Evolutionary conservation across 1,140 invertebrate genomes (phyloP).

Genomic region (Pseudomyrmex sp.): DNA sequence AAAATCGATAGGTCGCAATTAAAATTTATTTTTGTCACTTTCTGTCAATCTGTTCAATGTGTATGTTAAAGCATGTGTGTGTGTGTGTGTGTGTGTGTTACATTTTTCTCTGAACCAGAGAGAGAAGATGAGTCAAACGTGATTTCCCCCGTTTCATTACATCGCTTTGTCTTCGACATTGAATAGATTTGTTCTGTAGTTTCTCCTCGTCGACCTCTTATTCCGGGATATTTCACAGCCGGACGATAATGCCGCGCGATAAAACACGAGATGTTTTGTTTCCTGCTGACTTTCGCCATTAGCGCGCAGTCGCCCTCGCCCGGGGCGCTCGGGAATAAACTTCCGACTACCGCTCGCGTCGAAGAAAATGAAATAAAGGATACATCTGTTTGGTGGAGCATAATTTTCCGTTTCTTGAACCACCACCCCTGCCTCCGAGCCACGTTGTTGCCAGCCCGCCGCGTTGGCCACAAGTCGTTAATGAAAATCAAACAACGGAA

Average conservation of each 20-base stretch:
- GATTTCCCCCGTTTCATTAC: constrained; percentile 37
- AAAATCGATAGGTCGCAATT: constrained; percentile 15
- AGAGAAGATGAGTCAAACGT: constrained; percentile 5
- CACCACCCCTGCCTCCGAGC: constrained; percentile 46
- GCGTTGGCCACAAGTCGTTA: constrained; percentile 83
- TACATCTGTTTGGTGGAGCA: constrained; percentile 78
- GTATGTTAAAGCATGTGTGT: no score
- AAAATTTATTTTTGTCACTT: constrained; percentile 12
- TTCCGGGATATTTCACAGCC: constrained; percentile 37
- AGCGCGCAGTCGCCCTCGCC: constrained; percentile 28
- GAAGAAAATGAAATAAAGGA: constrained; percentile 73
- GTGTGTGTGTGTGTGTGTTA: no score
- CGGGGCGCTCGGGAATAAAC: constrained; percentile 36
- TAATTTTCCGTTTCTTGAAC: constrained; percentile 76
- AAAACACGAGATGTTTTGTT: constrained; percentile 69
- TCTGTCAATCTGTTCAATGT: neutral
- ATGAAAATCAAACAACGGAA: constrained; percentile 86
- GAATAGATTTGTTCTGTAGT: constrained; percentile 26
- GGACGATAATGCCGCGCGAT: constrained; percentile 49
- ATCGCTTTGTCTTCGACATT: constrained; percentile 12
- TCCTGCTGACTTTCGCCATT: constrained; percentile 65
- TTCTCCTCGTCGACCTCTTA: constrained; percentile 10
- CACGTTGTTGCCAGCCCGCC: constrained; percentile 63
- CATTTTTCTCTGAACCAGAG: neutral
- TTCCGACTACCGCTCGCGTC: constrained; percentile 50